Base-by-base conservation (phyloP, 2,888 invertebrate genomes). In the Panorpa germanica region DNA sequence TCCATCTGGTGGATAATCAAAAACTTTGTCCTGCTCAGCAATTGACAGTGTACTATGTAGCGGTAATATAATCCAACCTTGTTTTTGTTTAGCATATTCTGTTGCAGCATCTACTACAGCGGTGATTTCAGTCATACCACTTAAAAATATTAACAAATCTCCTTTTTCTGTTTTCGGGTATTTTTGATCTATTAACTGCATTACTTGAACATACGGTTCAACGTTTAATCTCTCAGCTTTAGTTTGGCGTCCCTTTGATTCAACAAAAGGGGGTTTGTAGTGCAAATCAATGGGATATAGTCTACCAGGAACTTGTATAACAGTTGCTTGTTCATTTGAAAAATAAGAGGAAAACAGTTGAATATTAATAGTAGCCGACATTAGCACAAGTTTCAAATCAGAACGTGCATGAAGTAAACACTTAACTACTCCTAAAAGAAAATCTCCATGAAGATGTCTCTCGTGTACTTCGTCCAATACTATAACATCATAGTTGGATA, bases 301-400 rank as follows among this genome's bases (percentile, higher is more conserved):
- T 29, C 96, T 65, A 2, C 98, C 96, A 5, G 96, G 96, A 10
- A 96, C 90, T 75, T 86, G 74, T 41, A 91, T 70, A 29, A 88
- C 69, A 34, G 72, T 72, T 24, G 85, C 83, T 24, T 72, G 64
- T 47, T 86, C 80, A 3, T 69, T 63, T 3, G 68, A 54, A 44
- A 98, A 98, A 51, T 91, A 98, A 39, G 71, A 64, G 37, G 73
- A 69, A 52, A 96, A 98, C n/a, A 98, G 59, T 39, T 88, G 70
- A 15, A 96, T 76, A 55, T 99, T 98, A 33, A 98, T 96, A 1
- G 98, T 98, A 9, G 98, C 98, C 0, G 95, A 95, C 98, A 99
- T 99, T 0, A 99, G 68, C 23, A 95, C 75, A 9, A 93, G 53
- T 53, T 93, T 95, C 13, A 96, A 61, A 43, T 90, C 71, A 4